Conservation (phyloP, 2,888 invertebrate species). For the Tryphoninae sp. region DNA sequence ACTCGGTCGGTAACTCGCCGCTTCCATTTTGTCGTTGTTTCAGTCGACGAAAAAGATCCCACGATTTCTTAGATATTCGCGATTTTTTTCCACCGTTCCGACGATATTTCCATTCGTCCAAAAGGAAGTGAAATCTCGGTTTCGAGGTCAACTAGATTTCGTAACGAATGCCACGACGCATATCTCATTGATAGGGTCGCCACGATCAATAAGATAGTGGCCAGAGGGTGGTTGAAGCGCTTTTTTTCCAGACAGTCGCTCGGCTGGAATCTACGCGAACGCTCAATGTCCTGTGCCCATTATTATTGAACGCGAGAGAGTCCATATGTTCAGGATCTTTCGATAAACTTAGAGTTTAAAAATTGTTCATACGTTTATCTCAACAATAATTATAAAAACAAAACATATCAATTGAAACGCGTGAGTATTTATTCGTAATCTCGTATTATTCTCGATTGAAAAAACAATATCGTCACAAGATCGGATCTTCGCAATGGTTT, state of each 20-base stretch:
- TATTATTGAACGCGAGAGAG: slow-evolving; percentile 51
- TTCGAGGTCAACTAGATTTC: background rate
- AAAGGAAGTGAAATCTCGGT: background rate
- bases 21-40: background rate
- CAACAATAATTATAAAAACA: slow-evolving; percentile 50
- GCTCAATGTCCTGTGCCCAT: slow-evolving; percentile 40
- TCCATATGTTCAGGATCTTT: slow-evolving; percentile 61
- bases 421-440: slow-evolving; percentile 52
- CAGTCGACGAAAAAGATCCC: background rate
- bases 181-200: slow-evolving; percentile 37
- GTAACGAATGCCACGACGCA: slow-evolving; percentile 6
- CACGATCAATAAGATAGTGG: slow-evolving; percentile 54
- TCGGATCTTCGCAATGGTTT: no score
- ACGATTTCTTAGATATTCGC: background rate
- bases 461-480: background rate
- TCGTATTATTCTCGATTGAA: background rate
- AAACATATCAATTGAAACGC: background rate
- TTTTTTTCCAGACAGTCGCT: slow-evolving; percentile 32
- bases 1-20: background rate
- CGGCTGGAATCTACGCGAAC: slow-evolving; percentile 37
- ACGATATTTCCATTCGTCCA: background rate
- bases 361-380: slow-evolving; percentile 53
- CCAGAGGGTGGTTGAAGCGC: slow-evolving; percentile 33
- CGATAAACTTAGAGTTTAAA: slow-evolving; percentile 55
- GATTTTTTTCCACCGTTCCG: background rate